phyloP scores from a whole-genome alignment of 2,888 invertebrate genomes.

The Ametastegia equiseti region DNA sequence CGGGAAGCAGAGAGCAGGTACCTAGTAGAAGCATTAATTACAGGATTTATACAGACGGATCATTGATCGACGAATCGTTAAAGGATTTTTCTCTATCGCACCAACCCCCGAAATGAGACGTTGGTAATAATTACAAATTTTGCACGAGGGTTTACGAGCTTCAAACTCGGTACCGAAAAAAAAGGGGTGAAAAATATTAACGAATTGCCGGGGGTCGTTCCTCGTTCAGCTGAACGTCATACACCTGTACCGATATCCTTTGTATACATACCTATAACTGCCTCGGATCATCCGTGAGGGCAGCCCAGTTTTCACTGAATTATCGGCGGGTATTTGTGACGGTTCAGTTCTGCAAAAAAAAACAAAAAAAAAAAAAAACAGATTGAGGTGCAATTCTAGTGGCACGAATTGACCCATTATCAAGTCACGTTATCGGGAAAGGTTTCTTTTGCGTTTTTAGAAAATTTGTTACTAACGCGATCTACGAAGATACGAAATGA shows the following conservation, averaged over 20 bases:
- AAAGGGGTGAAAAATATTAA: neutral
- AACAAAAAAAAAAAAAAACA: neutral
- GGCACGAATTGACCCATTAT: constrained; percentile 2
- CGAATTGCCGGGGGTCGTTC: neutral
- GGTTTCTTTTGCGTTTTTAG: neutral
- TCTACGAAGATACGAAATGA: neutral
- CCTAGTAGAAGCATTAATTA: constrained; percentile 73
- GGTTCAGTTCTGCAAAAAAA: no score
- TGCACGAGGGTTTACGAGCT: neutral
- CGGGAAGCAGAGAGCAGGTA: constrained; percentile 68
- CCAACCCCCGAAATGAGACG: constrained; percentile 63
- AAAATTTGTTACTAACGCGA: neutral
- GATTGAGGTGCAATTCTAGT: constrained; percentile 8
- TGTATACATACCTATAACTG: neutral
- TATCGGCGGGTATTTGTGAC: constrained; percentile 1
- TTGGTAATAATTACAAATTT: constrained; percentile 60
- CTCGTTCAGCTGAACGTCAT: neutral
- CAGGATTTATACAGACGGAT: constrained; percentile 73
- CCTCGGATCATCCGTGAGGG: constrained; percentile 17
- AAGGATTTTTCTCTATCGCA: constrained; percentile 60
- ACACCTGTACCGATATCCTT: constrained; percentile 27
- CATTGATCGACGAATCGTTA: constrained; percentile 60
- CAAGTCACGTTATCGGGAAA: neutral
- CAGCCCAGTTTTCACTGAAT: constrained; percentile 15
- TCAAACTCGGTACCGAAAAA: neutral